Evolutionary conservation across 2,888 invertebrate genomes (phyloP).

Genomic region (Tolmerus cingulatus): DNA sequence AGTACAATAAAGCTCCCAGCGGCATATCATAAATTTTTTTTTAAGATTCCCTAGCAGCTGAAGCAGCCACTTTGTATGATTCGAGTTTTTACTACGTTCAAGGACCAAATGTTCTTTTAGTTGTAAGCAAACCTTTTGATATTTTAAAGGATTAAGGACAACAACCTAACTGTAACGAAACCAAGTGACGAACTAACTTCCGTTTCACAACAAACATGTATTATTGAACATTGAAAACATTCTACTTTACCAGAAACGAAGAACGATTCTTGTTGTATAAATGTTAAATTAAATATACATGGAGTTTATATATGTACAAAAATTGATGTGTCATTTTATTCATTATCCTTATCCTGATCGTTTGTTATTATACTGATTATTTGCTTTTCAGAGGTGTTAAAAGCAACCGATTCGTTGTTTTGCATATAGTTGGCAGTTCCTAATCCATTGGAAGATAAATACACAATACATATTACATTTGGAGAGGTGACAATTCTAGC

Average conservation of each 20-base stretch:
- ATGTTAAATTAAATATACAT: slow-evolving; percentile 51
- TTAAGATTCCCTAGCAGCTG: not conserved
- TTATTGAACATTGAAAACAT: slow-evolving; percentile 33
- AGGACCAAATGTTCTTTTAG: slow-evolving; percentile 29
- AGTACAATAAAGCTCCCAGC: not conserved
- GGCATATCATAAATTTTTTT: not conserved
- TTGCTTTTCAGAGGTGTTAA: not conserved
- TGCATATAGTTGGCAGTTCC: no score
- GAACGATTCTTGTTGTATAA: slow-evolving; percentile 50
- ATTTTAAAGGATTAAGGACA: slow-evolving; percentile 9
- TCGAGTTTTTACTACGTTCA: slow-evolving; percentile 19
- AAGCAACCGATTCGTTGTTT: no score
- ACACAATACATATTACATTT: no score
- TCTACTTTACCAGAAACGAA: slow-evolving; percentile 32
- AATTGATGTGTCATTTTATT: not conserved
- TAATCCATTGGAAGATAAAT: no score
- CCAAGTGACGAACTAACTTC: not conserved
- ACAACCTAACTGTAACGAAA: not conserved
- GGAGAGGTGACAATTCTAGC: no score
- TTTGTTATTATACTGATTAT: not conserved
- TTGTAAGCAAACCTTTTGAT: slow-evolving; percentile 22
- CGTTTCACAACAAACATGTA: slow-evolving; percentile 1
- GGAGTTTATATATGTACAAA: slow-evolving; percentile 50
- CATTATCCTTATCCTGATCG: not conserved
- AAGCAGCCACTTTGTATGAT: slow-evolving; percentile 14